A percentile compares a stretch with the other conserved stretches of the same genome.
Conservation (phyloP, 2,797 vertebrate genomes). For the Oreortyx pictus region DNA sequence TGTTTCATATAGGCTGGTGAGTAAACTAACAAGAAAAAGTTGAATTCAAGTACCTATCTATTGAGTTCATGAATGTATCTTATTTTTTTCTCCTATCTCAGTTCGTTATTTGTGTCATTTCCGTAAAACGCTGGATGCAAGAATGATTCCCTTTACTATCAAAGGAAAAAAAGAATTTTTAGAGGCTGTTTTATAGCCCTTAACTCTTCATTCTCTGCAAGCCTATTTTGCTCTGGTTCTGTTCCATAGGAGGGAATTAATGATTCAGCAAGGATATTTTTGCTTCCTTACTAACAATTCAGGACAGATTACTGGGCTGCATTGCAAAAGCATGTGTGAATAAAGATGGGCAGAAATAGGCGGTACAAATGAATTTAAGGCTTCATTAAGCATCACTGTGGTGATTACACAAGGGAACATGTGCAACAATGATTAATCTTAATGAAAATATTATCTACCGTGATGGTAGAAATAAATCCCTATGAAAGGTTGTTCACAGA, state of each 20-base stretch:
- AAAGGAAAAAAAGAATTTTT: neutral
- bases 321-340: neutral
- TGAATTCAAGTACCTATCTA: neutral
- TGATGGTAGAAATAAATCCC: neutral
- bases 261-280: neutral
- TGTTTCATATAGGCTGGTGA: neutral
- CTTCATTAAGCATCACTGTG: conserved; percentile 3
- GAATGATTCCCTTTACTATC: neutral
- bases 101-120: neutral
- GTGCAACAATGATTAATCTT: neutral
- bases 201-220: neutral
- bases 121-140: neutral
- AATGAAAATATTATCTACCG: neutral
- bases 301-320: neutral
- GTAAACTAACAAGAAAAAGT: neutral
- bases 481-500: neutral
- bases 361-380: neutral
- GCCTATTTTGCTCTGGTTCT: neutral
- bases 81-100: neutral
- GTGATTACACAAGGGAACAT: neutral
- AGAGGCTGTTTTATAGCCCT: neutral
- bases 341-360: neutral
- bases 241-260: neutral
- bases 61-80: neutral
- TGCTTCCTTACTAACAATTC: neutral